Conservation (phyloP, 2,113 vertebrate genomes). For the Brachionichthys hirsutus region DNA sequence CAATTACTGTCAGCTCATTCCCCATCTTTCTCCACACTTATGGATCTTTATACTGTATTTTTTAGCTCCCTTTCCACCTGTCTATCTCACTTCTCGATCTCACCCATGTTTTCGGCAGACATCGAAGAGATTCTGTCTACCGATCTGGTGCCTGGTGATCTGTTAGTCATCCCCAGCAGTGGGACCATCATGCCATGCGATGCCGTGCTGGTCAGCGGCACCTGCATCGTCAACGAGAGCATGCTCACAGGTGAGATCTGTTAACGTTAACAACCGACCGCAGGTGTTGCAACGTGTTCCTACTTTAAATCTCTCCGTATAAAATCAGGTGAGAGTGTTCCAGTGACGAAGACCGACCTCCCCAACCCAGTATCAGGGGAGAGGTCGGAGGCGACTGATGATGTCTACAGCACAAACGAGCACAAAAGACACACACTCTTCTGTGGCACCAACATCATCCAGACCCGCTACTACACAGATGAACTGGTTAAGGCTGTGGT, state of each 20-base stretch:
- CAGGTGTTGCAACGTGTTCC: not conserved
- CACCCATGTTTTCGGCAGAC: conserved; percentile 69
- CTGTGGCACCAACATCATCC: conserved; percentile 94
- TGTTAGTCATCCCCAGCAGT: conserved; percentile 91
- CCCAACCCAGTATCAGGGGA: conserved; percentile 84
- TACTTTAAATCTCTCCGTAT: not conserved
- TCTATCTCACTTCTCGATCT: conserved; percentile 2
- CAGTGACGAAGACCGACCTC: conserved; percentile 96
- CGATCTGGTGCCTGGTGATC: conserved; percentile 93
- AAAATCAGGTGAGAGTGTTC: conserved; percentile 91
- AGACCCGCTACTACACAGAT: conserved; percentile 96
- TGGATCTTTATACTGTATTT: not conserved
- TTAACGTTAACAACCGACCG: no score
- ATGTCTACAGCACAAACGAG: conserved; percentile 83
- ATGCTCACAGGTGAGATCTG: conserved; percentile 90
- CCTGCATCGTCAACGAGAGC: conserved; percentile 98
- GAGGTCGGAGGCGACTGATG: conserved; percentile 72
- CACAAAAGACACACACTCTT: conserved; percentile 94
- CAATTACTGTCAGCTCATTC: conserved; percentile 5
- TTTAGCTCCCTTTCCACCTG: not conserved
- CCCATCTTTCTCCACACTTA: conserved; percentile 2
- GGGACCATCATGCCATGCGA: conserved; percentile 98
- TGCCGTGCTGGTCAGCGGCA: conserved; percentile 91
- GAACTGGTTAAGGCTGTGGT: conserved; percentile 95
- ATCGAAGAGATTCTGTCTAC: conserved; percentile 92